These are phyloP conservation scores for Chrysemys picta DNA, from an alignment of 2,113 vertebrate species.

Conservation along the genomic window DNA sequence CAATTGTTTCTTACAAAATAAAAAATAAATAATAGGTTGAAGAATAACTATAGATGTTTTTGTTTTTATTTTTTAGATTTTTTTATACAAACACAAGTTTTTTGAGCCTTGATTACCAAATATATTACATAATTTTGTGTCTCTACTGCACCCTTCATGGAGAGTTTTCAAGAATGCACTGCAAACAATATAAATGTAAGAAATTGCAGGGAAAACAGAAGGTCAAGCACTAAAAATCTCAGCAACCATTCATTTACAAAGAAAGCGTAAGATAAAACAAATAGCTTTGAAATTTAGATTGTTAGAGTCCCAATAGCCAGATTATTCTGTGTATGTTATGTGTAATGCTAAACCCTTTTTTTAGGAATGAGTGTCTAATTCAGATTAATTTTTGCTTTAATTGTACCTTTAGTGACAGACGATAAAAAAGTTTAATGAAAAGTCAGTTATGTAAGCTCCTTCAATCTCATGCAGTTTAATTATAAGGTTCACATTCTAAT, in stretches of 20 bases:
- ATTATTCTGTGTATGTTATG: neutral
- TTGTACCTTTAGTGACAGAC: constrained; percentile 48
- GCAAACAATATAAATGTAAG: neutral
- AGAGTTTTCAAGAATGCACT: neutral
- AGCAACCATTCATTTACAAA: neutral
- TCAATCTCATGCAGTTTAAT: constrained; percentile 53
- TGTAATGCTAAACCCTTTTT: constrained; percentile 31
- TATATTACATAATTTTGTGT: neutral
- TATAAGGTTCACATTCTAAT: constrained; percentile 26
- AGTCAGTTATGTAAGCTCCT: constrained; percentile 50
- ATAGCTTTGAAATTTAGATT: constrained; percentile 1
- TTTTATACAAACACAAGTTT: neutral
- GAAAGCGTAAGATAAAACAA: neutral
- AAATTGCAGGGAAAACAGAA: neutral
- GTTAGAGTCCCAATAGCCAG: neutral
- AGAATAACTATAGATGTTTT: neutral
- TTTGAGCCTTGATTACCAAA: accelerated
- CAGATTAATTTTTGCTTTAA: constrained; percentile 57
- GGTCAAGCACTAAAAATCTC: neutral
- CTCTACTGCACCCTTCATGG: neutral
- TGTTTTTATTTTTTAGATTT: neutral
- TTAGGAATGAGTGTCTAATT: constrained; percentile 41
- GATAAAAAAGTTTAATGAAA: constrained; percentile 59
- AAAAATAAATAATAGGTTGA: neutral
- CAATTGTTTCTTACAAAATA: neutral